A percentile compares a stretch with the other conserved stretches of the same genome.
Conservation (phyloP, 2,797 vertebrate species). For the Enteromius thamalakanensis region DNA sequence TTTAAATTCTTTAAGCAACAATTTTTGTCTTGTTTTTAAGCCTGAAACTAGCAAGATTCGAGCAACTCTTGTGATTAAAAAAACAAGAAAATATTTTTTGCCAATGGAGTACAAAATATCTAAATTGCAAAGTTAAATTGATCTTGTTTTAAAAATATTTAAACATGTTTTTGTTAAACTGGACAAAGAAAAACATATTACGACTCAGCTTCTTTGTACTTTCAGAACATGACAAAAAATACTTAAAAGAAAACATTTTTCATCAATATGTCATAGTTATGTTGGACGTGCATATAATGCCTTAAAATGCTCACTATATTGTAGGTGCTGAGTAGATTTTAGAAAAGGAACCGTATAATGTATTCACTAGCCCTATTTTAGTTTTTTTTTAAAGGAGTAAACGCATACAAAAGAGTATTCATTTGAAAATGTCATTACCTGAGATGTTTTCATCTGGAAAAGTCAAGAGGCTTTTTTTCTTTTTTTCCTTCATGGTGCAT, state of each 20-base stretch:
- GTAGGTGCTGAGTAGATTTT: neutral
- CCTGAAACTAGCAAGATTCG: neutral
- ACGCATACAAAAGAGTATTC: neutral
- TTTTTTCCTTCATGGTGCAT: neutral
- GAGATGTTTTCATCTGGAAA: neutral
- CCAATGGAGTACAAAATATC: neutral
- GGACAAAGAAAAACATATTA: neutral
- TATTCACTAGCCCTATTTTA: neutral
- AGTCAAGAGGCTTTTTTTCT: neutral
- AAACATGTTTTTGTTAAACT: neutral
- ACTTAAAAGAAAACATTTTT: neutral
- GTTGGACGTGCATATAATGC: neutral
- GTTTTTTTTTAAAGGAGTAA: neutral
- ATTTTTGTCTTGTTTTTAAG: neutral
- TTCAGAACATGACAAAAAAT: neutral
- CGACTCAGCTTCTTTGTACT: neutral
- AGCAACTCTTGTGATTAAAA: neutral
- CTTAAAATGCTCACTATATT: neutral
- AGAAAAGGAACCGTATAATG: neutral
- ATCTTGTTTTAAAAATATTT: neutral
- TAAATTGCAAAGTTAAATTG: neutral
- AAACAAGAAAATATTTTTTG: neutral
- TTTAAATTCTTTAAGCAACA: neutral
- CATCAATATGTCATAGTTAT: neutral
- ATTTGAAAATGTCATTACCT: conserved; percentile 23